A percentile compares a stretch with the other conserved stretches of the same genome.
Conservation (phyloP, 2,888 invertebrate genomes). For the Zootermopsis nevadensis region DNA sequence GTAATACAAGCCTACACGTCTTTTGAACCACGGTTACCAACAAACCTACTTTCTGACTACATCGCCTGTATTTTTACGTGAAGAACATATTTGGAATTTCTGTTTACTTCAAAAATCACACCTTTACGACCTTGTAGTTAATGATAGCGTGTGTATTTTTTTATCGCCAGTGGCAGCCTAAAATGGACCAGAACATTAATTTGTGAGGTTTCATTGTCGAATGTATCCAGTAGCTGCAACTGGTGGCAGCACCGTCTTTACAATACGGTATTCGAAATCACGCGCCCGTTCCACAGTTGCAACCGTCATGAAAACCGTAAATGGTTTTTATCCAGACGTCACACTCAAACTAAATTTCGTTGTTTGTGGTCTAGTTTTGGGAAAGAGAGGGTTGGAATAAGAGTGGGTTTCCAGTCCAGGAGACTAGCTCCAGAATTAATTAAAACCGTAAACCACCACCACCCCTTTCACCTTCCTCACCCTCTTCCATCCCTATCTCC, state of each 20-base stretch:
- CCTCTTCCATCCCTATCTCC: slow-evolving; percentile 16
- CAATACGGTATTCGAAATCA: not conserved
- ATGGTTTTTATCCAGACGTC: not conserved
- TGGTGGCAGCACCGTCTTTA: not conserved
- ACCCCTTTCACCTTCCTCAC: slow-evolving; percentile 19
- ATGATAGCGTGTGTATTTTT: no score
- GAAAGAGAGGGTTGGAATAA: not conserved
- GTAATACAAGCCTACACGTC: no score
- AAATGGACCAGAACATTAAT: no score
- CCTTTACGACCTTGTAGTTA: no score
- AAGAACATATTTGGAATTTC: no score
- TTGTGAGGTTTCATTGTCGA: no score
- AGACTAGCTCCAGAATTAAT: slow-evolving; percentile 48
- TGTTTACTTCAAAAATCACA: no score
- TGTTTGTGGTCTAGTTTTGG: slow-evolving; percentile 40
- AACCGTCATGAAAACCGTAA: not conserved
- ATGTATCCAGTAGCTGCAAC: not conserved
- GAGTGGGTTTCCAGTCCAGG: slow-evolving; percentile 20
- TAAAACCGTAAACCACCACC: slow-evolving; percentile 49
- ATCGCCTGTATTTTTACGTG: no score
- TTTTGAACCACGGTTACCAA: no score
- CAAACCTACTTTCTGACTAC: no score
- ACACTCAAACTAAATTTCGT: slow-evolving; percentile 51
- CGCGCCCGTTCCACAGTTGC: no score
- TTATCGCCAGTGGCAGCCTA: no score